Evolutionary conservation across 2,888 invertebrate genomes (phyloP).

Genomic region (Ernsta delagoae): DNA sequence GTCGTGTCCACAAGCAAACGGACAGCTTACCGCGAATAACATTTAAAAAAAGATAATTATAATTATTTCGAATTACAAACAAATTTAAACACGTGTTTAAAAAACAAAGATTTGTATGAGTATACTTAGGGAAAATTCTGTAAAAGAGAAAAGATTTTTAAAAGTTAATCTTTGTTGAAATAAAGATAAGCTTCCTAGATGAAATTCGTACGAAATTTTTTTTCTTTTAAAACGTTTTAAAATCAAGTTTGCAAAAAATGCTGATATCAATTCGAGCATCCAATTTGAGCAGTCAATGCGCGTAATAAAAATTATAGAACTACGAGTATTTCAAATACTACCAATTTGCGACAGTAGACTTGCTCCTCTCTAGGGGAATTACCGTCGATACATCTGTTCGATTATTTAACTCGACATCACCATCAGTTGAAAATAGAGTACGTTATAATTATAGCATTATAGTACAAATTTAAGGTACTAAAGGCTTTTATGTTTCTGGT

Average conservation of each 20-base stretch:
- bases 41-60: background rate
- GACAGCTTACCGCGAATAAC: conserved; percentile 8
- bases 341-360: conserved; percentile 23
- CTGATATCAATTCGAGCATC: background rate
- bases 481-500: too few species aligned
- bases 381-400: conserved; percentile 13
- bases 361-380: background rate
- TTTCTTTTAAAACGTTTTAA: too few species aligned
- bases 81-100: too few species aligned
- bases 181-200: too few species aligned
- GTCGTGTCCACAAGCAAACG: conserved; percentile 15
- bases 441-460: background rate
- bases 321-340: conserved; percentile 17
- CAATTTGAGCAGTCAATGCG: background rate
- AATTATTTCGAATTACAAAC: too few species aligned
- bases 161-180: too few species aligned
- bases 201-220: too few species aligned
- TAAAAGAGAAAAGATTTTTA: too few species aligned
- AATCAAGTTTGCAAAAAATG: background rate
- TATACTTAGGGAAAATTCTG: too few species aligned
- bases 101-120: too few species aligned
- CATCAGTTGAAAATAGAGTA: background rate
- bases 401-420: conserved; percentile 15
- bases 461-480: too few species aligned
- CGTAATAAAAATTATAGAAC: background rate